These are phyloP conservation scores for Leptopilina syphax DNA, from an alignment of 2,888 invertebrate species.

Conservation along the genomic window DNA sequence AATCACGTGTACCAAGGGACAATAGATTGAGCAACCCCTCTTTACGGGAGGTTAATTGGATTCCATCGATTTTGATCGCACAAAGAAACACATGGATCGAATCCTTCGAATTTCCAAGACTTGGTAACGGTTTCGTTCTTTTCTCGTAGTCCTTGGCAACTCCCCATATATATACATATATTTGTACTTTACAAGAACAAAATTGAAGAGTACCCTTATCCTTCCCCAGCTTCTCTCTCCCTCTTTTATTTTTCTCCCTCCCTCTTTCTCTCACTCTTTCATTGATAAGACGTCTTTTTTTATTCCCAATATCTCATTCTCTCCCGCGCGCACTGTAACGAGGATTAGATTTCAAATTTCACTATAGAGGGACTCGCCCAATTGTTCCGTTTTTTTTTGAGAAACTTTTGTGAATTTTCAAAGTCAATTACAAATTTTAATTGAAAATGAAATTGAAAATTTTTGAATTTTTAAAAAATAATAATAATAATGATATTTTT, in stretches of 20 bases:
- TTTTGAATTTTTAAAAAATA: too few species aligned
- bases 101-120: constrained; percentile 51
- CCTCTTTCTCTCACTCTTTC: too few species aligned
- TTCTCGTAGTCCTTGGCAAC: constrained; percentile 71
- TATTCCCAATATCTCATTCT: constrained; percentile 9
- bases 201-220: constrained; percentile 41
- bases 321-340: constrained; percentile 3
- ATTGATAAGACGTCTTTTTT: constrained; percentile 15
- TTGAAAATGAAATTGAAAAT: too few species aligned
- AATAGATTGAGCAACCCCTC: constrained; percentile 63
- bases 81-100: constrained; percentile 63
- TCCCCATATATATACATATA: constrained; percentile 57
- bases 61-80: constrained; percentile 67
- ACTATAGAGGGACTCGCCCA: background rate
- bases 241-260: too few species aligned
- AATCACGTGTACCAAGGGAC: constrained; percentile 65
- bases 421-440: background rate
- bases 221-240: background rate
- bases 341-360: constrained; percentile 32
- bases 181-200: constrained; percentile 13
- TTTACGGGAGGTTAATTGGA: constrained; percentile 70
- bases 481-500: too few species aligned
- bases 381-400: background rate
- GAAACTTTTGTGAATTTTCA: constrained; percentile 25
- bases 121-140: constrained; percentile 55